Percentiles rank a stretch among this genome's conserved stretches.
Evolutionary conservation across 1,140 invertebrate genomes (phyloP).

Genomic region (Galendromus occidentalis): DNA sequence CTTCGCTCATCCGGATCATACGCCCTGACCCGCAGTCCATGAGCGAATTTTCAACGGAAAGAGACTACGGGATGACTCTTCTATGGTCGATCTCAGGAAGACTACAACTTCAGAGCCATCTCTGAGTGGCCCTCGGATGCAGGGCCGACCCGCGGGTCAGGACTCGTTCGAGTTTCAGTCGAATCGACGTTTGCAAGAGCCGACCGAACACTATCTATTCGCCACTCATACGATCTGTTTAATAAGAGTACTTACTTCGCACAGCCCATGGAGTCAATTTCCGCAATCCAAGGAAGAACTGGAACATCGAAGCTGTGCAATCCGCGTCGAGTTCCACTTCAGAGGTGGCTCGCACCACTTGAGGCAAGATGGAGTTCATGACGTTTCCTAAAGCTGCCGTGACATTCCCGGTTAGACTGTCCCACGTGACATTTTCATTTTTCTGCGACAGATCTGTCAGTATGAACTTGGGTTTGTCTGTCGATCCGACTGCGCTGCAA

Average conservation of each 20-base stretch:
- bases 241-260: neutral
- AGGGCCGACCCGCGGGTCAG: too few relatives aligned
- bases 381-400: neutral
- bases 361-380: neutral
- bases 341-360: neutral
- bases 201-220: too few relatives aligned
- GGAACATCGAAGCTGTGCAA: slow-evolving; percentile 2
- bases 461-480: neutral
- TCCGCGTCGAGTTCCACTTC: neutral
- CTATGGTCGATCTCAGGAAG: too few relatives aligned
- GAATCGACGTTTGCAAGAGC: too few relatives aligned
- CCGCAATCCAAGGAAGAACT: slow-evolving; percentile 1
- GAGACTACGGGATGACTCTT: too few relatives aligned
- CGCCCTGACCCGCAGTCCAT: too few relatives aligned
- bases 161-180: too few relatives aligned
- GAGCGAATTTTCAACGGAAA: too few relatives aligned
- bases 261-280: slow-evolving; percentile 1
- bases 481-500: too few relatives aligned
- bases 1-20: too few relatives aligned
- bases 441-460: neutral
- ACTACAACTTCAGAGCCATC: too few relatives aligned
- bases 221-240: neutral
- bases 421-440: neutral
- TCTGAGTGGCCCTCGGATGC: too few relatives aligned
- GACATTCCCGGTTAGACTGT: neutral